Conservation (phyloP, 2,797 vertebrate genomes). For the Rhinella marina region DNA sequence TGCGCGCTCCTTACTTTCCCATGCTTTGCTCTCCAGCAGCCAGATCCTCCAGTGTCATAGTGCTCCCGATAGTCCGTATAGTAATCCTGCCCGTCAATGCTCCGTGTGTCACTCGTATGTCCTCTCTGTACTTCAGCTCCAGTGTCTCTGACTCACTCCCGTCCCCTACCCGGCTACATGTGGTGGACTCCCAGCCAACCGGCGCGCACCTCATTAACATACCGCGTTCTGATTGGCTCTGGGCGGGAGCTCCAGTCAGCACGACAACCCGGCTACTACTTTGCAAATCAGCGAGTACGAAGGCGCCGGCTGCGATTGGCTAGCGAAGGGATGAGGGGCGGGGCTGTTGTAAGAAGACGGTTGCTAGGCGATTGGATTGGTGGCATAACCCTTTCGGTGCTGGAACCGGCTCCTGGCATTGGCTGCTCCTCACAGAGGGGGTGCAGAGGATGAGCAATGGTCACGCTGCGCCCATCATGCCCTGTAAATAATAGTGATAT, state of each 20-base stretch:
- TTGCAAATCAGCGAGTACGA: too few relatives aligned
- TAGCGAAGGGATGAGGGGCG: background rate
- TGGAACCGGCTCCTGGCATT: background rate
- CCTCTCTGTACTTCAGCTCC: background rate
- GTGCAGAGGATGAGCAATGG: background rate
- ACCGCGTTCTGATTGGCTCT: slow-evolving; percentile 64
- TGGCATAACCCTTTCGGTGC: slow-evolving; percentile 37
- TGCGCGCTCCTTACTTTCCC: slow-evolving; percentile 76
- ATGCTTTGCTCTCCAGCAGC: slow-evolving; percentile 79
- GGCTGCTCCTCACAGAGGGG: background rate
- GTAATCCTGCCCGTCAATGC: too few relatives aligned
- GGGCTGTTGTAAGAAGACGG: background rate
- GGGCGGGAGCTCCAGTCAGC: slow-evolving; percentile 63
- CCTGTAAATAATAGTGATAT: background rate
- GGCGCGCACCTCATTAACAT: slow-evolving; percentile 66
- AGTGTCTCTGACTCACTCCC: background rate
- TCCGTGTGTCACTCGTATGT: background rate
- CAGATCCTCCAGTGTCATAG: slow-evolving; percentile 92
- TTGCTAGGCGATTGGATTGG: slow-evolving; percentile 30
- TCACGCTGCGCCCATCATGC: background rate
- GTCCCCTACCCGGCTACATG: slow-evolving; percentile 56
- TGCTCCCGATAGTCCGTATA: slow-evolving; percentile 67
- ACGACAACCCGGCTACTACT: slow-evolving; percentile 29
- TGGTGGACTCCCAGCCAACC: slow-evolving; percentile 67
- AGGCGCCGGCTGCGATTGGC: background rate